Percentiles rank a stretch among this genome's conserved stretches.
Conservation (phyloP, 2,113 vertebrate species). For the Pterocles orientalis region DNA sequence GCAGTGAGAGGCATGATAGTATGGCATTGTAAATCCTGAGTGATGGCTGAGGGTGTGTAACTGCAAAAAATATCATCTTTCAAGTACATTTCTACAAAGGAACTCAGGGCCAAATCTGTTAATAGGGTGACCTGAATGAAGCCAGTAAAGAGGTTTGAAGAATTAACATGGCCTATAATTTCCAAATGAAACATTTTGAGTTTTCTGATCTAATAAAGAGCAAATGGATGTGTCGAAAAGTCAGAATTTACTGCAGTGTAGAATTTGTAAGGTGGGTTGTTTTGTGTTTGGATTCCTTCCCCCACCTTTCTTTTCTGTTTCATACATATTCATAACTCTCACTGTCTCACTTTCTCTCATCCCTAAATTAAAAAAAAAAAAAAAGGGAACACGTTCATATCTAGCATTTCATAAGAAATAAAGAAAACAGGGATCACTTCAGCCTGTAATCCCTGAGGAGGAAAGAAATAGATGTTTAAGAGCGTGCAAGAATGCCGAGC, state of each 20-base stretch:
- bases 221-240: neutral
- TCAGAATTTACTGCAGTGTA: neutral
- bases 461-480: neutral
- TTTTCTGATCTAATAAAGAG: neutral
- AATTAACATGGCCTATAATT: neutral
- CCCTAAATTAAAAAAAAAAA: neutral
- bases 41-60: neutral
- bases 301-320: neutral
- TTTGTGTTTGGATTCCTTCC: neutral
- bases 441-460: neutral
- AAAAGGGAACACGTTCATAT: neutral
- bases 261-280: neutral
- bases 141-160: neutral
- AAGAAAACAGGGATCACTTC: neutral
- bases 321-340: neutral
- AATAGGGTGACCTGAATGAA: neutral
- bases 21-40: conserved; percentile 11
- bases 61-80: neutral
- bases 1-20: neutral
- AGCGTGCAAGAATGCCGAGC: neutral
- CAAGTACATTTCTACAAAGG: neutral
- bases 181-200: neutral
- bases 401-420: neutral
- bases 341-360: neutral
- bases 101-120: neutral